A percentile compares a stretch with the other conserved stretches of the same genome.
Evolutionary conservation across 2,888 invertebrate species (phyloP).

Genomic region (Drosophila siamana): DNA sequence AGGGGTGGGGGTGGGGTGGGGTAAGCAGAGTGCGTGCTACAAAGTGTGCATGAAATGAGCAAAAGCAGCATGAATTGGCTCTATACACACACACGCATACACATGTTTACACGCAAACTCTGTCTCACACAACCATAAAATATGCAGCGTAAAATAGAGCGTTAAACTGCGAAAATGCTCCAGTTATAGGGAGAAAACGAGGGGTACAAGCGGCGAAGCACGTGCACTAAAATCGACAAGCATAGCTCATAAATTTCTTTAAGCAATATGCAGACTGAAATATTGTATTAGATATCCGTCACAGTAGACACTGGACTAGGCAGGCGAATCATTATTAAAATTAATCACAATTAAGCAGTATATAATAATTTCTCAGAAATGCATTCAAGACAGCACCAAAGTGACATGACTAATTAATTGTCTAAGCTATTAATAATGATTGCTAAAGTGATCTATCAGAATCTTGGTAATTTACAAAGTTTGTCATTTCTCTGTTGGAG

Average conservation of each 20-base stretch:
- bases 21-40: slow-evolving; percentile 42
- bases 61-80: slow-evolving; percentile 50
- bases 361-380: no score
- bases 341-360: no score
- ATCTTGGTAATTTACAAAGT: no score
- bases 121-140: slow-evolving; percentile 37
- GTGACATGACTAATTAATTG: no score
- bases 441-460: neutral
- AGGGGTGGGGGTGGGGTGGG: neutral
- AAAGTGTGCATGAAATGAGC: slow-evolving; percentile 68
- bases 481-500: no score
- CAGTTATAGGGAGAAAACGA: neutral
- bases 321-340: no score
- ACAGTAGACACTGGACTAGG: neutral
- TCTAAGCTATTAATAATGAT: no score
- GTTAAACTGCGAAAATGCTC: slow-evolving; percentile 44
- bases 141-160: slow-evolving; percentile 51
- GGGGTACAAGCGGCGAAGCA: neutral
- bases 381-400: no score
- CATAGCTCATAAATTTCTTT: slow-evolving; percentile 27
- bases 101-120: neutral
- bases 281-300: neutral
- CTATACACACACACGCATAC: neutral
- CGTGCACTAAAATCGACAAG: slow-evolving; percentile 28
- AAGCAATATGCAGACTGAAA: slow-evolving; percentile 3